Conservation (phyloP, 37 sponge, comb jelly and placozoan species). For the Chondrilla cf. caribensis region DNA sequence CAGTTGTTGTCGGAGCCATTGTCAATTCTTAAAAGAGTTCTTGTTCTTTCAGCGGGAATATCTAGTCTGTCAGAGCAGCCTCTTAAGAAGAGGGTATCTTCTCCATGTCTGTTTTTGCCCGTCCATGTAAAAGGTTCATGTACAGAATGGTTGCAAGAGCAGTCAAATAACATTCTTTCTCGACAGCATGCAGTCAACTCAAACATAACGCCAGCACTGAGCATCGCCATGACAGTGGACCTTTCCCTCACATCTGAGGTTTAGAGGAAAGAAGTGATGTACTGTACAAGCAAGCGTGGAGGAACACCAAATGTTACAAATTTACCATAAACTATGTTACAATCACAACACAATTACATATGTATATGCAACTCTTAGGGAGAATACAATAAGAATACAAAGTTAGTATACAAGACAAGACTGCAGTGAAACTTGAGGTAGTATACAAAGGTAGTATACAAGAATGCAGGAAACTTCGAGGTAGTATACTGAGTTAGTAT, state of each 20-base stretch:
- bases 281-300: neutral
- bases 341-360: too few relatives aligned
- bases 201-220: neutral
- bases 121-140: neutral
- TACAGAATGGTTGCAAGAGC: neutral
- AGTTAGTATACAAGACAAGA: too few relatives aligned
- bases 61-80: neutral
- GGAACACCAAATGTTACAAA: too few relatives aligned
- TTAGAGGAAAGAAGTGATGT: neutral
- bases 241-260: neutral
- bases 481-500: too few relatives aligned
- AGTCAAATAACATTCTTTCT: neutral
- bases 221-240: neutral
- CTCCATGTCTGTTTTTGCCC: neutral
- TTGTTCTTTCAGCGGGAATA: neutral
- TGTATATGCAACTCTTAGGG: too few relatives aligned
- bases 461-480: too few relatives aligned
- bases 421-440: too few relatives aligned
- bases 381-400: too few relatives aligned
- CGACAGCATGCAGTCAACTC: neutral
- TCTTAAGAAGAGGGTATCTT: neutral
- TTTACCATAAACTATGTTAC: too few relatives aligned
- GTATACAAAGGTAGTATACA: too few relatives aligned
- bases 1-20: neutral
- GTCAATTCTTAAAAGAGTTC: neutral